Evolutionary conservation across 2,113 vertebrate species (phyloP).

Genomic region (Labrus mixtus): DNA sequence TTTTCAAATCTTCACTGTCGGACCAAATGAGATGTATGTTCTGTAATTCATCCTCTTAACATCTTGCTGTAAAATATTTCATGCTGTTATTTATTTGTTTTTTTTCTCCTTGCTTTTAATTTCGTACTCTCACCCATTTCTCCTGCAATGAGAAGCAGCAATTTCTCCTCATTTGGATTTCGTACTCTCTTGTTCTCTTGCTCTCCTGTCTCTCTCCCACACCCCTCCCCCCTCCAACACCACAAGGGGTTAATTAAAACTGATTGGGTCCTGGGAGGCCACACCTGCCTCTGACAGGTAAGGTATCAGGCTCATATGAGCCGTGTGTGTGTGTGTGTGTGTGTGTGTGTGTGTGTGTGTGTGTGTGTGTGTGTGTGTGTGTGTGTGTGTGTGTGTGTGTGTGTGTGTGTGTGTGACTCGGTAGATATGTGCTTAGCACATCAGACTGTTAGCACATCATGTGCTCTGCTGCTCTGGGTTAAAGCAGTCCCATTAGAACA

Average conservation of each 20-base stretch:
- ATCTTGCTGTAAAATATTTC: background rate
- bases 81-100: background rate
- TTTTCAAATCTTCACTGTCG: background rate
- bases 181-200: background rate
- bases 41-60: background rate
- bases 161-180: slow-evolving; percentile 29
- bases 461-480: slow-evolving; percentile 63
- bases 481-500: slow-evolving; percentile 48
- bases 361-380: slow-evolving; percentile 66
- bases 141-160: slow-evolving; percentile 47
- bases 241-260: slow-evolving; percentile 88
- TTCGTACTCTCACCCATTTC: slow-evolving; percentile 19
- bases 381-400: too few relatives aligned
- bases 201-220: slow-evolving; percentile 19
- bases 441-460: slow-evolving; percentile 60
- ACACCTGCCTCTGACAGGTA: slow-evolving; percentile 85
- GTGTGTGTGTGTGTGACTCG: slow-evolving; percentile 59
- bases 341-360: slow-evolving; percentile 49
- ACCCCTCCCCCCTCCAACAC: slow-evolving; percentile 47
- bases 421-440: slow-evolving; percentile 66
- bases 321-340: slow-evolving; percentile 55
- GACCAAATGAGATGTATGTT: background rate
- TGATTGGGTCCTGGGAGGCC: slow-evolving; percentile 83
- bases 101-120: slow-evolving; percentile 5
- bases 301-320: slow-evolving; percentile 65